Evolutionary conservation across 2,888 invertebrate species (phyloP).

Genomic region (Hipparchia semele): DNA sequence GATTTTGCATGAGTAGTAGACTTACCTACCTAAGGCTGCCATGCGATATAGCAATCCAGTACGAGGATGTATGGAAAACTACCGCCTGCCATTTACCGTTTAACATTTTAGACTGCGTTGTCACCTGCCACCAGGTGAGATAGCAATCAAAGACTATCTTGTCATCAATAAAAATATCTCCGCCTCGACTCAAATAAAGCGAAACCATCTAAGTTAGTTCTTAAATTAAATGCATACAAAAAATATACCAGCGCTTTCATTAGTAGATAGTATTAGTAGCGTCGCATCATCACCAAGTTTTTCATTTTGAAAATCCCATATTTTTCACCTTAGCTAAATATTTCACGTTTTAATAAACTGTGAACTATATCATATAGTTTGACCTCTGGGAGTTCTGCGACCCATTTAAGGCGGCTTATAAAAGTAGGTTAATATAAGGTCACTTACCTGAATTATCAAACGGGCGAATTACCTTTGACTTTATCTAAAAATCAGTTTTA

Average conservation of each 20-base stretch:
- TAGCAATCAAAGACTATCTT: too few relatives aligned
- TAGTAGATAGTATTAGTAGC: too few relatives aligned
- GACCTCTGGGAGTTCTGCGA: slow-evolving; percentile 29
- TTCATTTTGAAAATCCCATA: slow-evolving; percentile 22
- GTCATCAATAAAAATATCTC: too few relatives aligned
- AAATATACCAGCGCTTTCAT: neutral
- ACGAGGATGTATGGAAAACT: too few relatives aligned
- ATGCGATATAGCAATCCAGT: too few relatives aligned
- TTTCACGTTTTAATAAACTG: slow-evolving; percentile 27
- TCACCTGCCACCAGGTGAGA: too few relatives aligned
- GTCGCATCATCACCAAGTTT: slow-evolving; percentile 9
- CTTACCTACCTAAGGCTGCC: too few relatives aligned
- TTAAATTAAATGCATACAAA: neutral
- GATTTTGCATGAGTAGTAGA: too few relatives aligned
- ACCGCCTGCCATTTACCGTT: too few relatives aligned
- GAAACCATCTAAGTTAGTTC: neutral
- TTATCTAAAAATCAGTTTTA: slow-evolving; percentile 20
- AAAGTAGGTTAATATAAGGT: slow-evolving; percentile 31
- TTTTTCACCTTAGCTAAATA: slow-evolving; percentile 25
- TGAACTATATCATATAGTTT: slow-evolving; percentile 25
- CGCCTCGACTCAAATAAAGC: too few relatives aligned
- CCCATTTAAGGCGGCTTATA: slow-evolving; percentile 29
- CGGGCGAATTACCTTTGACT: slow-evolving; percentile 15
- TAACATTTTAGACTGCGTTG: too few relatives aligned
- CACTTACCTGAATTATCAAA: slow-evolving; percentile 26